These are phyloP conservation scores for Tachysurus fulvidraco DNA, from an alignment of 2,113 vertebrate genomes.

Conservation along the genomic window DNA sequence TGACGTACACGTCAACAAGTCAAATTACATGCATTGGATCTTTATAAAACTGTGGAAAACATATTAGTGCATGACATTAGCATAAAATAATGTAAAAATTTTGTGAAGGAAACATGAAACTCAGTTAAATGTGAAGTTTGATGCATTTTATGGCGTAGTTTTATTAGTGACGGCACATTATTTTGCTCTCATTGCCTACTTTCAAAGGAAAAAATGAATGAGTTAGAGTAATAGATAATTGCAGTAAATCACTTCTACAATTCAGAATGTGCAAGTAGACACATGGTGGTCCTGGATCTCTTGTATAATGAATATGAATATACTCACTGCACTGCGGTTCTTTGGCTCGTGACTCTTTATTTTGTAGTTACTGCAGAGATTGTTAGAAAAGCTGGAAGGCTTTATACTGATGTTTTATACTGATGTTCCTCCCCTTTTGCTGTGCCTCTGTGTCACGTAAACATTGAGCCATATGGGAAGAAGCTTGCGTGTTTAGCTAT, in stretches of 20 bases:
- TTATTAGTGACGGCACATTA: background rate
- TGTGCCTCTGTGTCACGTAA: background rate
- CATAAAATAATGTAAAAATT: no score
- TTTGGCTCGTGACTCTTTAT: background rate
- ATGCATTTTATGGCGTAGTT: background rate
- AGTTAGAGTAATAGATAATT: background rate
- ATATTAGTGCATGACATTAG: no score
- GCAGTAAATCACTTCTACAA: background rate
- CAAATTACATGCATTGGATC: no score
- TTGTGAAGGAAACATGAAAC: background rate
- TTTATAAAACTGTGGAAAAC: no score
- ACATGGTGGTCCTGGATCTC: no score
- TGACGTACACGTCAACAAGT: no score
- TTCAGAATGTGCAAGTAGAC: no score
- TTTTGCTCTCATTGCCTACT: background rate
- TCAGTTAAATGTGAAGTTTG: background rate
- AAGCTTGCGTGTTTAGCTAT: background rate
- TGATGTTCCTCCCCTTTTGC: background rate
- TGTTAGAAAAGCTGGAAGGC: background rate
- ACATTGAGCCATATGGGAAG: background rate
- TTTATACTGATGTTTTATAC: background rate
- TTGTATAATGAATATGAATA: background rate
- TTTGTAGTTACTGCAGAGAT: background rate
- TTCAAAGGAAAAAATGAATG: background rate
- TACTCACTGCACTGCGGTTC: background rate